Conservation (phyloP, 2,888 invertebrate species). For the Agrochola litura region DNA sequence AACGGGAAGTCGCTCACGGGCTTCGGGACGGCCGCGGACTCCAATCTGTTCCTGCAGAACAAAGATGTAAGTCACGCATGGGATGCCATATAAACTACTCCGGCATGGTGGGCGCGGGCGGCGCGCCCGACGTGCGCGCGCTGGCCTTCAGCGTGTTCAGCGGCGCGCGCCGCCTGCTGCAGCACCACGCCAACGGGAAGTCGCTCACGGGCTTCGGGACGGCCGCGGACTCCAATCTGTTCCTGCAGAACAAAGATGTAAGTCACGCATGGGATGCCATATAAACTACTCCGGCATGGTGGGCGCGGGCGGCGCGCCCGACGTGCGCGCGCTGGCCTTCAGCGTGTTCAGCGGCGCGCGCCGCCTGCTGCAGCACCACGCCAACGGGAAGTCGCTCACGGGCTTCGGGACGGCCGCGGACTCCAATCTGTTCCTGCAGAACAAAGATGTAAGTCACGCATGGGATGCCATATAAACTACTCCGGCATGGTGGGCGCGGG, state of each 20-base stretch:
- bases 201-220: slow-evolving; percentile 99
- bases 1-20: slow-evolving; percentile 98
- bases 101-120: slow-evolving; percentile 50
- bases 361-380: slow-evolving; percentile 94
- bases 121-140: slow-evolving; percentile 92
- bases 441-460: slow-evolving; percentile 94
- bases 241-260: slow-evolving; percentile 97
- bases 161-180: slow-evolving; percentile 96
- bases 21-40: slow-evolving; percentile 98
- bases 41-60: slow-evolving; percentile 96
- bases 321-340: slow-evolving; percentile 96
- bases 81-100: background rate
- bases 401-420: slow-evolving; percentile 99
- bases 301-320: slow-evolving; percentile 71
- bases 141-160: slow-evolving; percentile 98
- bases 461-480: background rate
- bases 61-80: slow-evolving; percentile 94
- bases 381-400: slow-evolving; percentile 97
- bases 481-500: slow-evolving; percentile 44
- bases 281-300: background rate
- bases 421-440: slow-evolving; percentile 96
- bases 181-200: slow-evolving; percentile 96
- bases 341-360: slow-evolving; percentile 98
- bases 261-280: slow-evolving; percentile 76
- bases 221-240: slow-evolving; percentile 97